These are phyloP conservation scores for Brachycybe producta DNA, from an alignment of 2,888 invertebrate genomes.

Conservation along the genomic window DNA sequence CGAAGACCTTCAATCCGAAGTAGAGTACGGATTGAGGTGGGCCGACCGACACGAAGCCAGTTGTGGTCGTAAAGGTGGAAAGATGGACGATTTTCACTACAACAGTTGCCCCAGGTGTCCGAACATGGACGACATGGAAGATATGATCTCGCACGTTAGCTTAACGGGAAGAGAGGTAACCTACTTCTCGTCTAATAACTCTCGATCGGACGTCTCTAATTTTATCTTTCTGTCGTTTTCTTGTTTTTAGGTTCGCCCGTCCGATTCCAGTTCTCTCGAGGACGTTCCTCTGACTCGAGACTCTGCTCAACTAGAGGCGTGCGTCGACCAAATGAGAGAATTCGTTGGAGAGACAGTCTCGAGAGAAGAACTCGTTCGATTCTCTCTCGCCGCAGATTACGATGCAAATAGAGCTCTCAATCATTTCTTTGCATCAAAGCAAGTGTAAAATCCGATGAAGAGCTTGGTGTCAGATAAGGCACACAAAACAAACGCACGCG, in stretches of 20 bases:
- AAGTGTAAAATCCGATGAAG: too few species aligned
- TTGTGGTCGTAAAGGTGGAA: slow-evolving; percentile 23
- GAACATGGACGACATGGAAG: slow-evolving; percentile 29
- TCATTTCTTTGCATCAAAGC: slow-evolving; percentile 44
- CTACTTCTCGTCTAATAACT: not conserved
- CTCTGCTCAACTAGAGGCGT: slow-evolving; percentile 36
- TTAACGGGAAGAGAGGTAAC: slow-evolving; percentile 25
- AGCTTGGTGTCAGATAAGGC: too few species aligned
- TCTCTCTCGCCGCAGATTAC: slow-evolving; percentile 45
- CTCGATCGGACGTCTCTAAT: not conserved
- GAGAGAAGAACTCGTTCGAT: slow-evolving; percentile 39
- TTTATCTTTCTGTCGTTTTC: not conserved
- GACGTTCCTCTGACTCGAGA: slow-evolving; percentile 30
- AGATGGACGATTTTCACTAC: slow-evolving; percentile 21
- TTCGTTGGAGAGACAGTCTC: slow-evolving; percentile 42
- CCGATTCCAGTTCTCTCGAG: slow-evolving; percentile 31
- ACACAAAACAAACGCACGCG: too few species aligned
- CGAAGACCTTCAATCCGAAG: slow-evolving; percentile 44
- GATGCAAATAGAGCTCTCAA: slow-evolving; percentile 46
- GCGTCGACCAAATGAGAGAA: slow-evolving; percentile 40
- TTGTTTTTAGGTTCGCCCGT: slow-evolving; percentile 20
- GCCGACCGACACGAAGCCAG: slow-evolving; percentile 19
- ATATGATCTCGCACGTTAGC: slow-evolving; percentile 29
- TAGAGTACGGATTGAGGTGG: slow-evolving; percentile 40
- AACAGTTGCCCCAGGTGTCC: not conserved